Evolutionary conservation across 2,888 invertebrate species (phyloP).

Genomic region (Desoria tigrina): DNA sequence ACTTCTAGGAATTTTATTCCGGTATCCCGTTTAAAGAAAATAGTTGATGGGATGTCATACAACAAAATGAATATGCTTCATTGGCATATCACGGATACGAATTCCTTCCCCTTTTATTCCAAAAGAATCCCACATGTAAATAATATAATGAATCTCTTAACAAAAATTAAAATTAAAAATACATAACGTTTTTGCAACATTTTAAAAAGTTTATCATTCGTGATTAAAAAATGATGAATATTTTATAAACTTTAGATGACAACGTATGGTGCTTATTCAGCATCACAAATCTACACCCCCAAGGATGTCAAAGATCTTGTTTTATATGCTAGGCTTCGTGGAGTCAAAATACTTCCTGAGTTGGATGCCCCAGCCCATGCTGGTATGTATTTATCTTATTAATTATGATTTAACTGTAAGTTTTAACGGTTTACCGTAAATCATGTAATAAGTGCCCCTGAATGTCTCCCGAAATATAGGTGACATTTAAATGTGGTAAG

Average conservation of each 20-base stretch:
- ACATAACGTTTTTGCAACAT: too few relatives aligned
- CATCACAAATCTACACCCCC: slow-evolving; percentile 67
- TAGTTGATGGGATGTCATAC: slow-evolving; percentile 81
- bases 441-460: too few relatives aligned
- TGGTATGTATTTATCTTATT: slow-evolving; percentile 26
- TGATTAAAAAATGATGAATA: too few relatives aligned
- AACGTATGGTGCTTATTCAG: slow-evolving; percentile 63
- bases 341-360: slow-evolving; percentile 57
- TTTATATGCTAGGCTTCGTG: slow-evolving; percentile 59
- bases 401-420: neutral
- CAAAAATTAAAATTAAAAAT: neutral
- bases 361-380: slow-evolving; percentile 55
- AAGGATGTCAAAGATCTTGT: slow-evolving; percentile 62
- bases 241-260: slow-evolving; percentile 66
- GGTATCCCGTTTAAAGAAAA: slow-evolving; percentile 67
- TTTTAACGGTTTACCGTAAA: too few relatives aligned
- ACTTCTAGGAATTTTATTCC: slow-evolving; percentile 61
- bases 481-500: too few relatives aligned
- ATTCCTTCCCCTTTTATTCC: slow-evolving; percentile 61
- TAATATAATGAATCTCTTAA: neutral
- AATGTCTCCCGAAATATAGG: too few relatives aligned
- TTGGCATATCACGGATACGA: slow-evolving; percentile 57
- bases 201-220: too few relatives aligned
- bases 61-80: slow-evolving; percentile 67
- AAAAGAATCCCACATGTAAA: slow-evolving; percentile 56